Base-by-base conservation (phyloP, 2,113 vertebrate genomes). In the Marmota flaviventris region DNA sequence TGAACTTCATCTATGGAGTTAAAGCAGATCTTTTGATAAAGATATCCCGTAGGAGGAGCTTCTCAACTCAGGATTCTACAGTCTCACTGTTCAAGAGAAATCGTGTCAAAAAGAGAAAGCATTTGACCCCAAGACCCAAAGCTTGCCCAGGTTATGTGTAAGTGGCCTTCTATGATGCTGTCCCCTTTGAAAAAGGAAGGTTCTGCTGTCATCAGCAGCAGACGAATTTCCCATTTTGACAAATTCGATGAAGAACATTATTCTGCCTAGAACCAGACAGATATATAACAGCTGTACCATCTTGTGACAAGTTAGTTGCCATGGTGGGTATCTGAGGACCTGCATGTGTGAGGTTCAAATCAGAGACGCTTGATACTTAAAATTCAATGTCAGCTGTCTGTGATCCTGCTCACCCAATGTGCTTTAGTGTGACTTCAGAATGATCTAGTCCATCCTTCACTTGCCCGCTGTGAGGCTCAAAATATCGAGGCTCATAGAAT, bases 171-270 rank as follows among this genome's bases (percentile, higher is more conserved):
- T 37, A 13, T 32, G 42, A 94, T 63, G 16, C n/a, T 84, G 22
- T 58, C 11, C 17, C 75, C 67, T 27, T 12, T 87, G 63, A 53
- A 94, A 84, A 92, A 42, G 70, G 79, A 25, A 61, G 53, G 27
- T 83, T 63, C 76, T 79, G 22, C 83, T 94, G n/a, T 95, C 83
- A 93, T 61, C 45, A 82, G 37, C 58, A 95, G 85, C 10, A 85
- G 89, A 89, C 29, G 34, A 48, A 25, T 97, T 95, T 94, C 39
- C 45, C 22, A 75, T 86, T 94, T 91, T 93, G 83, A 93, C 61
- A 95, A 93, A 83, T 93, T 86, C 69, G 75, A 93, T 94, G 82
- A 95, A 95, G 82, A 95, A 97, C 96, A 95, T 94, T 75, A 89
- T 96, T 94, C 91, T 97, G 78, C 83, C 78, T 91, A 56, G 63